phyloP scores from a whole-genome alignment of 2,888 invertebrate genomes.

The Eurois occulta region DNA sequence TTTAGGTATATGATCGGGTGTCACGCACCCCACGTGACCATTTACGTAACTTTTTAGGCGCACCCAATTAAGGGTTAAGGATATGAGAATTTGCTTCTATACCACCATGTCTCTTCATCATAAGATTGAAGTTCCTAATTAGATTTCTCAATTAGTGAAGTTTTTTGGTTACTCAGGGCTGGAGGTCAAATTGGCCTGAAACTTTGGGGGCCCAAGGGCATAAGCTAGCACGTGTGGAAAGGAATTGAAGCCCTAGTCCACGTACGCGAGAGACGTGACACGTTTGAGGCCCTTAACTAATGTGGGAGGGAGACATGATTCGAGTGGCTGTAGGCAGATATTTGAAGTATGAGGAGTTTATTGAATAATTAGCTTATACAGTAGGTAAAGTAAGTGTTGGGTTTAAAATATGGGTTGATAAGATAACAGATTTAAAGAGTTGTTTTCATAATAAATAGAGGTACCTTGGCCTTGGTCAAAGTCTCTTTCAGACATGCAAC shows the following conservation, averaged over 20 bases:
- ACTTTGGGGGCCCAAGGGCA: constrained; percentile 34
- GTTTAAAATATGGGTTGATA: no score
- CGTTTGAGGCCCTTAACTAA: constrained; percentile 29
- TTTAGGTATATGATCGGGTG: no score
- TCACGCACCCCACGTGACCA: no score
- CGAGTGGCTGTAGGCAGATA: neutral
- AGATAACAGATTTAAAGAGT: no score
- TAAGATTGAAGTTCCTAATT: constrained; percentile 33
- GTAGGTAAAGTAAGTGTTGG: neutral
- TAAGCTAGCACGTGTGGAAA: constrained; percentile 45
- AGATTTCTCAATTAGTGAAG: constrained; percentile 48
- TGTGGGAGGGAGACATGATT: constrained; percentile 8
- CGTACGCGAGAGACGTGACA: constrained; percentile 40
- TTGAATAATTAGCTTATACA: neutral
- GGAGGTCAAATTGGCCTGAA: constrained; percentile 35
- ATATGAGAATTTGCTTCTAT: neutral
- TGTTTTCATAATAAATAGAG: neutral
- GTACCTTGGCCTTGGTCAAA: neutral
- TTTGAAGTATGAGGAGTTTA: neutral
- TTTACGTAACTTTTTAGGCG: no score
- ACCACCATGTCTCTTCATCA: neutral
- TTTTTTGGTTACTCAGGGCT: constrained; percentile 43
- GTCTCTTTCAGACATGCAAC: neutral
- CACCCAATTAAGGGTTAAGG: no score
- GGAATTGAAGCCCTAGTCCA: constrained; percentile 34